Conservation (phyloP, 2,113 vertebrate genomes). For the Thunnus maccoyii region DNA sequence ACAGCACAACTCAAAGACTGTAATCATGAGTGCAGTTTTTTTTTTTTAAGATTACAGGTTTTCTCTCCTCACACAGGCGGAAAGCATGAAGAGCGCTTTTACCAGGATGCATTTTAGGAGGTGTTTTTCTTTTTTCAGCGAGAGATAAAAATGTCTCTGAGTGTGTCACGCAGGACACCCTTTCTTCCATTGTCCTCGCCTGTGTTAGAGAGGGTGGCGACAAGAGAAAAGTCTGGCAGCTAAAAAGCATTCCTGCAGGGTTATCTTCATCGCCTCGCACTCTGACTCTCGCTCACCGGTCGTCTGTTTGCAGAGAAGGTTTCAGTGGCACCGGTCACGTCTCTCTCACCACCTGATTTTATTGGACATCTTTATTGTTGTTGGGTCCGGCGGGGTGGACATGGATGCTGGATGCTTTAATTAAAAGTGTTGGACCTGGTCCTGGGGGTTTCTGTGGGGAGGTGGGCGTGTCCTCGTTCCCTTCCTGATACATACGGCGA, state of each 20-base stretch:
- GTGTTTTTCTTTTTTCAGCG: not conserved
- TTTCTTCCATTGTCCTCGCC: not conserved
- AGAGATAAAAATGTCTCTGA: conserved; percentile 47
- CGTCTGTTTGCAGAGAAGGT: conserved; percentile 43
- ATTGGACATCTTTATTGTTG: conserved; percentile 65
- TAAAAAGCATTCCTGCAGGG: conserved; percentile 58
- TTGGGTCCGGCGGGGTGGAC: not conserved
- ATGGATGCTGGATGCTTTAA: conserved; percentile 31
- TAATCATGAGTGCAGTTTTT: conserved; percentile 15
- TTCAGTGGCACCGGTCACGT: conserved; percentile 10
- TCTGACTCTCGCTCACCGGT: not conserved
- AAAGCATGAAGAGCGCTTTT: conserved; percentile 43
- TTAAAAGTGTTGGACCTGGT: conserved; percentile 44
- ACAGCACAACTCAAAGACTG: conserved; percentile 12
- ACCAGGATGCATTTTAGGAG: conserved; percentile 39
- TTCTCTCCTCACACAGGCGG: not conserved
- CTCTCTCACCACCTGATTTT: conserved; percentile 36
- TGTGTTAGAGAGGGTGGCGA: conserved; percentile 24
- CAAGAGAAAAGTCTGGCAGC: conserved; percentile 16
- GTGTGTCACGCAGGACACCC: conserved; percentile 26
- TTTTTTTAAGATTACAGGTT: conserved; percentile 22
- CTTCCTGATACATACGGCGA: not conserved
- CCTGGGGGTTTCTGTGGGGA: conserved; percentile 13
- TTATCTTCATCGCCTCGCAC: conserved; percentile 15
- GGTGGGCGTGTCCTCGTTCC: not conserved